phyloP scores from a whole-genome alignment of 2,113 vertebrate genomes.

The Bettongia penicillata region DNA sequence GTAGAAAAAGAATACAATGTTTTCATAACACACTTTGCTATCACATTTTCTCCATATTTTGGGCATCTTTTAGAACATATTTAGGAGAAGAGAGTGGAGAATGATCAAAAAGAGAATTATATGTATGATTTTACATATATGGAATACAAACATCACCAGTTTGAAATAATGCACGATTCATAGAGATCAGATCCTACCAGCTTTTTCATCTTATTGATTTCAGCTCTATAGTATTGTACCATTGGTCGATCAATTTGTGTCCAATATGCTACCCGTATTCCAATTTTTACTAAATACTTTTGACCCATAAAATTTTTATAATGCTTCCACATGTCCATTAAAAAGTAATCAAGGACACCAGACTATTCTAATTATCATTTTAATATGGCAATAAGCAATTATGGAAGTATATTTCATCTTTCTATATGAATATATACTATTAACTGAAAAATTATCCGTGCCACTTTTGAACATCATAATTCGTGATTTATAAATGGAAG shows the following conservation, averaged over 20 bases:
- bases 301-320: constrained; percentile 8
- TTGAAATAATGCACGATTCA: background rate
- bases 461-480: background rate
- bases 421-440: background rate
- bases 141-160: background rate
- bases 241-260: background rate
- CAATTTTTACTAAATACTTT: background rate
- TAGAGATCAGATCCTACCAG: background rate
- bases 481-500: background rate
- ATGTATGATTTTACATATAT: background rate
- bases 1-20: background rate
- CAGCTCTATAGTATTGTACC: background rate
- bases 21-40: background rate
- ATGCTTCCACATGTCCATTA: background rate
- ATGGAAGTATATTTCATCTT: background rate
- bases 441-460: background rate
- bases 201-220: background rate
- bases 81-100: background rate
- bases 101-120: background rate
- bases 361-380: background rate
- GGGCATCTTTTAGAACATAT: background rate
- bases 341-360: background rate
- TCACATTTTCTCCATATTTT: background rate
- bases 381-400: background rate
- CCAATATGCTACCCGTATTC: background rate